Base-by-base conservation (phyloP, 2,113 vertebrate species). In the Pituophis catenifer region DNA sequence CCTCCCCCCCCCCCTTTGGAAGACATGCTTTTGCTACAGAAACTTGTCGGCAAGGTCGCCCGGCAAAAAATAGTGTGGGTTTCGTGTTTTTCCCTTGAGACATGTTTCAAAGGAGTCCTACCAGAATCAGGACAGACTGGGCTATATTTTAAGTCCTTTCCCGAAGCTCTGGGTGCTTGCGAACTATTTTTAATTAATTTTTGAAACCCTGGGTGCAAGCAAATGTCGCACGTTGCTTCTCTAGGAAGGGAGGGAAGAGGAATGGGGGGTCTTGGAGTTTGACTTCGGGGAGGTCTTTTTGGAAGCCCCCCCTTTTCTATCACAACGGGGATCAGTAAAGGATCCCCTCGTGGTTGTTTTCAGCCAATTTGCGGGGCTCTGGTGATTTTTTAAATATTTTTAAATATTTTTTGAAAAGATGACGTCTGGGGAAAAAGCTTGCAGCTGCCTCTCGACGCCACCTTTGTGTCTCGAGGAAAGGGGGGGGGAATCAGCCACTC, bases 331-430 rank as follows among this genome's bases (percentile, higher is more conserved):
- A 0, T 95, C 58, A 92, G 95, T 97, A 95, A 97, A 97, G 97
- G 96, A 52, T 93, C 94, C 95, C 89, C 88, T 19, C 75, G 85
- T 94, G 96, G 95, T 96, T 97, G 96, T 98, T 98, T 98, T 98
- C 97, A 94, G 58, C 89, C 59, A 6, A 90, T 96, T 96, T 95
- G 54, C n/a, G 44, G 11, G 8, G 90, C 89, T 86, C 94, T 38
- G 94, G 92, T 3, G 94, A 99, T 96, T 99, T 99, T 99, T 99
- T 97, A 75, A 95, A 98, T 98, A 99, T 99, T 99, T 99, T 97
- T 98, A 98, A 98, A 98, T 98, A 98, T 99, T 99, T 99, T 99
- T 99, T 99, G 98, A 99, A 99, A 99, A 99, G 98, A 99, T 99
- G 99, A 98, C 98, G 99, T 99, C 98, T 99, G 98, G 98, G 94